Conservation (phyloP, 2,797 vertebrate species). For the Sebastes variabilis region DNA sequence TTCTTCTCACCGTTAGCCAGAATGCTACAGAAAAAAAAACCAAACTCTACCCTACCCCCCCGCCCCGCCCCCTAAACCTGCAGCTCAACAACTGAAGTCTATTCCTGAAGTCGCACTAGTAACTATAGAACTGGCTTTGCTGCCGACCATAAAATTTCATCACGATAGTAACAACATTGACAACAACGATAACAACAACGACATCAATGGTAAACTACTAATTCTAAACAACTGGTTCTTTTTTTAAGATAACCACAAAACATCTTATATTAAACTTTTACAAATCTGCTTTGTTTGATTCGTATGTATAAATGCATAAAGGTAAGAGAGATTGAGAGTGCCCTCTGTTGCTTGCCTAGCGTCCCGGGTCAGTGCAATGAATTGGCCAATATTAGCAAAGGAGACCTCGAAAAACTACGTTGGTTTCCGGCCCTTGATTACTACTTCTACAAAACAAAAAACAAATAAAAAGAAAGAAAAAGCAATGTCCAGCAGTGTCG, state of each 20-base stretch:
- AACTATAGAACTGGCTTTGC: conserved; percentile 69
- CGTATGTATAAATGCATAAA: conserved; percentile 89
- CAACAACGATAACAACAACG: conserved; percentile 71
- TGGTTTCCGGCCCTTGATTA: conserved; percentile 58
- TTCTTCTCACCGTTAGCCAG: conserved; percentile 53
- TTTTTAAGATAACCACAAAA: conserved; percentile 83
- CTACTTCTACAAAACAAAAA: not conserved
- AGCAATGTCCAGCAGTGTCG: conserved; percentile 60
- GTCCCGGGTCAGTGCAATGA: conserved; percentile 83
- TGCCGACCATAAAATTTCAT: conserved; percentile 75
- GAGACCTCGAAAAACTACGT: conserved; percentile 54
- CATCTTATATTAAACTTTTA: conserved; percentile 89
- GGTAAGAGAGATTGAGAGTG: conserved; percentile 80
- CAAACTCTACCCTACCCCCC: conserved; percentile 30
- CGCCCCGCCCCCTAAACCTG: conserved; percentile 24
- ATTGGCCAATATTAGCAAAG: conserved; percentile 68
- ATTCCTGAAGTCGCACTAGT: conserved; percentile 72
- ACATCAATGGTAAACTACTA: conserved; percentile 76
- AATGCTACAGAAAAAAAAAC: conserved; percentile 71
- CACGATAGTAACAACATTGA: conserved; percentile 78
- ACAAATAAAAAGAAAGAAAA: not conserved
- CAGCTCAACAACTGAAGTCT: conserved; percentile 56
- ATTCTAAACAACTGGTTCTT: conserved; percentile 77
- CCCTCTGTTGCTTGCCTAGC: conserved; percentile 80
- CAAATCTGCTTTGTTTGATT: conserved; percentile 86